A percentile compares a stretch with the other conserved stretches of the same genome.
Conservation (phyloP, 2,888 invertebrate species). For the Orthonychiurus folsomi region DNA sequence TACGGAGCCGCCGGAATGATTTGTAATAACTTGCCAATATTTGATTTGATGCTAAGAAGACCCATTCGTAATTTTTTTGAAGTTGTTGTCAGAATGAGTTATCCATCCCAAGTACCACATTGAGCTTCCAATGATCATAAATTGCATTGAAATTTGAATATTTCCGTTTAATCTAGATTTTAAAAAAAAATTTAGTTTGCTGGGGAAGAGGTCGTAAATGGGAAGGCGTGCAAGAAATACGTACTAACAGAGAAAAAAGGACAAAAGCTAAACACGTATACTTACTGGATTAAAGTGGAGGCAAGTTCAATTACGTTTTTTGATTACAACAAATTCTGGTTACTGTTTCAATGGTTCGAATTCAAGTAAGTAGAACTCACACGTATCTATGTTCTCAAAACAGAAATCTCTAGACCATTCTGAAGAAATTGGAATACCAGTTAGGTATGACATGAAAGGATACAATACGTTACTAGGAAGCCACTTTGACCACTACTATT, state of each 20-base stretch:
- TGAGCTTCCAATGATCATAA: too few relatives aligned
- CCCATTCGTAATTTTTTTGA: too few relatives aligned
- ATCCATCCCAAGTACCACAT: too few relatives aligned
- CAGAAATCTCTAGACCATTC: constrained; percentile 33
- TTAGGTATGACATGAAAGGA: constrained; percentile 84
- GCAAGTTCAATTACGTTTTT: too few relatives aligned
- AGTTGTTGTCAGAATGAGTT: too few relatives aligned
- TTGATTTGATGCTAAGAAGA: too few relatives aligned
- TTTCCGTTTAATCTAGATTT: too few relatives aligned
- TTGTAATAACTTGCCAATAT: too few relatives aligned
- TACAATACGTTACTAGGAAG: constrained; percentile 86
- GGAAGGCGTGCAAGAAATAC: constrained; percentile 69
- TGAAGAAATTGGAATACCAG: constrained; percentile 51
- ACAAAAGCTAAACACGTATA: constrained; percentile 77
- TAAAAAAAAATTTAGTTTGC: constrained; percentile 42
- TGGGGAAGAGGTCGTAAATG: constrained; percentile 63
- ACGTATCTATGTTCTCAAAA: neutral
- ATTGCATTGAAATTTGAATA: too few relatives aligned
- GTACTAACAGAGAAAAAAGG: constrained; percentile 58
- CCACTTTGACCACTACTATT: constrained; percentile 88
- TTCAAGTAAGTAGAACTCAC: neutral
- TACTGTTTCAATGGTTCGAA: constrained; percentile 3
- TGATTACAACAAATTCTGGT: neutral
- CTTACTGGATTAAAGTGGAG: constrained; percentile 73
- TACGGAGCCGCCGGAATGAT: too few relatives aligned